Conservation (phyloP, 2,888 invertebrate species). For the Lymantria dispar region DNA sequence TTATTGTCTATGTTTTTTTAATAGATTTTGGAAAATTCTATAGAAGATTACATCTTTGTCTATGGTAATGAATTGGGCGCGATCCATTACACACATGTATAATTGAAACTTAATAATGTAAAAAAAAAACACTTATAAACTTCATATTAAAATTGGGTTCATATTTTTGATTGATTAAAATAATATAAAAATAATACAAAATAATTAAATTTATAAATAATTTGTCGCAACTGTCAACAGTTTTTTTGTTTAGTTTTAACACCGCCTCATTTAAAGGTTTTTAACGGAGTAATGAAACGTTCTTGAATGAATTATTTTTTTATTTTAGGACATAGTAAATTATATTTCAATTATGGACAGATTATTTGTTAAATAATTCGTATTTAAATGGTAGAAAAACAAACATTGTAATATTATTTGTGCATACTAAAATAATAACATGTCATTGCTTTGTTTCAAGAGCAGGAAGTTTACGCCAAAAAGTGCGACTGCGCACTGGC, state of each 20-base stretch:
- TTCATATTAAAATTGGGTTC: too few relatives aligned
- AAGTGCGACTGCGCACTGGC: conserved; percentile 83
- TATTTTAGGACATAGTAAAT: conserved; percentile 76
- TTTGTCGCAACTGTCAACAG: not conserved
- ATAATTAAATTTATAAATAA: conserved; percentile 5
- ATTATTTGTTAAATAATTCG: conserved; percentile 68
- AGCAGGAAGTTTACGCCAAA: conserved; percentile 82
- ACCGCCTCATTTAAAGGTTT: conserved; percentile 3
- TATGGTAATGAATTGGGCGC: conserved; percentile 38
- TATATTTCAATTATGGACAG: conserved; percentile 73
- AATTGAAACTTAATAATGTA: too few relatives aligned
- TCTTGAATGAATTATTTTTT: conserved; percentile 75
- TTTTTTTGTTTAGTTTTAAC: conserved; percentile 1
- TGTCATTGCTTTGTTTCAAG: conserved; percentile 80
- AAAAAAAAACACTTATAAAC: too few relatives aligned
- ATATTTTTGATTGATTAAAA: too few relatives aligned
- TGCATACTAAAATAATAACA: conserved; percentile 66
- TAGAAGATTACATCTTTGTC: conserved; percentile 51
- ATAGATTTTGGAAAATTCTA: conserved; percentile 25
- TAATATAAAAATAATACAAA: not conserved
- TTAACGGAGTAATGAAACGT: conserved; percentile 64
- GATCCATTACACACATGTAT: conserved; percentile 44
- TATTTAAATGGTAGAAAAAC: conserved; percentile 57
- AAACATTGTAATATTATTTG: conserved; percentile 54
- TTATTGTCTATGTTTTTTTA: conserved; percentile 12